phyloP scores from a whole-genome alignment of 2,113 vertebrate species.

The Microtus pennsylvanicus region DNA sequence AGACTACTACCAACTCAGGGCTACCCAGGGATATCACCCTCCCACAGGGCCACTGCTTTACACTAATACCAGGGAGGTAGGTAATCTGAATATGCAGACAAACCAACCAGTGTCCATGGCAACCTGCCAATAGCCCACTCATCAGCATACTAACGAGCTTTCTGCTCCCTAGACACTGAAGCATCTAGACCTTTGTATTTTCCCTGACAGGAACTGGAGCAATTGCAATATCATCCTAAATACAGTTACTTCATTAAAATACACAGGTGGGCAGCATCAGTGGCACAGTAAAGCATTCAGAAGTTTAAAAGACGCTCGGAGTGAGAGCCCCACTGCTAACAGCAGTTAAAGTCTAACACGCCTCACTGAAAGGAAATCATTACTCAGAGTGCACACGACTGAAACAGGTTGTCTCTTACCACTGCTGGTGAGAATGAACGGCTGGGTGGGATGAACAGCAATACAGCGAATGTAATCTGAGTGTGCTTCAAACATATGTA shows the following conservation, averaged over 20 bases:
- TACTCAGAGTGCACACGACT: background rate
- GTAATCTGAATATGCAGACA: constrained; percentile 48
- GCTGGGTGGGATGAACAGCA: constrained; percentile 97
- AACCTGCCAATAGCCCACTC: constrained; percentile 27
- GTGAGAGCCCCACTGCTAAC: constrained; percentile 40
- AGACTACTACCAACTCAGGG: constrained; percentile 44
- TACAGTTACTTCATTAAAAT: constrained; percentile 60
- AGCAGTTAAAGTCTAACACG: background rate
- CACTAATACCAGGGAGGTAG: constrained; percentile 31
- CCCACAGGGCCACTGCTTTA: constrained; percentile 14
- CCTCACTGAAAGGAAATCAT: constrained; percentile 23
- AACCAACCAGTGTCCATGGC: background rate
- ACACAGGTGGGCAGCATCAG: constrained; percentile 18
- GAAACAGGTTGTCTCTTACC: constrained; percentile 87
- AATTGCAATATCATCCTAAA: constrained; percentile 41
- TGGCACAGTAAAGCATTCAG: constrained; percentile 49
- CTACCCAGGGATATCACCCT: constrained; percentile 34
- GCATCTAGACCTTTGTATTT: constrained; percentile 60
- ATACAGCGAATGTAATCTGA: constrained; percentile 99
- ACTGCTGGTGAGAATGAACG: constrained; percentile 99
- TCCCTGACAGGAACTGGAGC: constrained; percentile 10
- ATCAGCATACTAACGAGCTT: constrained; percentile 27
- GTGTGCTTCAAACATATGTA: constrained; percentile 99
- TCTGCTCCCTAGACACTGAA: constrained; percentile 40
- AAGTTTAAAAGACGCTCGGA: background rate